phyloP scores from a whole-genome alignment of 1,140 invertebrate species.

The Nymphalis io region DNA sequence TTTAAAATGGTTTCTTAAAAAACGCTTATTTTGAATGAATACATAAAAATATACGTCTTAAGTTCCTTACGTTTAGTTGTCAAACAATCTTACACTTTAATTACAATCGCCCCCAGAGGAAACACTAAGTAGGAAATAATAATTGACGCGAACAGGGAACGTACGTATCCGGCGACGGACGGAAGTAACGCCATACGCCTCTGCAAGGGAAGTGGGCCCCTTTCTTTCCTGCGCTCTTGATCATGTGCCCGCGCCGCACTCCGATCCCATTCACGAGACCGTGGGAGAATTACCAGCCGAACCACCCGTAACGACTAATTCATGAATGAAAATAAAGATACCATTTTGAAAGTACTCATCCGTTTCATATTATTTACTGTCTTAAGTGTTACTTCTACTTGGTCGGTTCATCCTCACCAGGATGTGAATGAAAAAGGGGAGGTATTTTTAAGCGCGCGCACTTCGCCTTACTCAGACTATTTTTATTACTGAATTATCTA shows the following conservation, averaged over 20 bases:
- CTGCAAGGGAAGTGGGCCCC: conserved; percentile 63
- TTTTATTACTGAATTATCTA: conserved; percentile 48
- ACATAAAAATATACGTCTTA: no score
- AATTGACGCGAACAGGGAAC: conserved; percentile 68
- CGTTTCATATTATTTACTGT: conserved; percentile 46
- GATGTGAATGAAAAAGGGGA: conserved; percentile 54
- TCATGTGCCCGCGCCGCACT: conserved; percentile 51
- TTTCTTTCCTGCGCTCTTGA: conserved; percentile 60
- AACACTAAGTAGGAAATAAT: conserved; percentile 73
- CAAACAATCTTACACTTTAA: conserved; percentile 46
- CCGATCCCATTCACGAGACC: conserved; percentile 54
- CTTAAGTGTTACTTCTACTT: conserved; percentile 38
- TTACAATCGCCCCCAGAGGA: conserved; percentile 56
- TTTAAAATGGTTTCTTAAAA: no score
- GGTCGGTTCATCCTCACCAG: conserved; percentile 44
- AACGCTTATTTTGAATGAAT: no score
- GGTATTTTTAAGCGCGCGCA: conserved; percentile 50
- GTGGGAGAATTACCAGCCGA: conserved; percentile 58
- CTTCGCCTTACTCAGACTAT: conserved; percentile 44
- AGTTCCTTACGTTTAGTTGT: conserved; percentile 7
- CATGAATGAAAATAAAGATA: conserved; percentile 66
- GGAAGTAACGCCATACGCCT: conserved; percentile 64
- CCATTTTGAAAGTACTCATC: conserved; percentile 39
- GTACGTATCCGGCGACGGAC: conserved; percentile 57
- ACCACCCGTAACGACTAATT: conserved; percentile 55